These are phyloP conservation scores for Gobiocypris rarus DNA, from an alignment of 2,113 vertebrate genomes.

Conservation along the genomic window DNA sequence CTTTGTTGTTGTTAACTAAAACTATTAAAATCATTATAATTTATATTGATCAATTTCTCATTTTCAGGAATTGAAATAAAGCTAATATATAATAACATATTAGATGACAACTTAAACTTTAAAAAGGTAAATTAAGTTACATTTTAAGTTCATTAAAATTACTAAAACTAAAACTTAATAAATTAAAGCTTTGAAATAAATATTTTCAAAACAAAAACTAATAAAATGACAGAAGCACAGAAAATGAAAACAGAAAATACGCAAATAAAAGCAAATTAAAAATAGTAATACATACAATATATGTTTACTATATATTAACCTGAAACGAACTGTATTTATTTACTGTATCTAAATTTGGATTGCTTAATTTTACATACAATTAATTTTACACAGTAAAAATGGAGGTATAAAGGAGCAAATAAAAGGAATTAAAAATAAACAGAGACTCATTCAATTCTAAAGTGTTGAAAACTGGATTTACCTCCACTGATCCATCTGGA, in stretches of 20 bases:
- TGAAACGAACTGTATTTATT: neutral
- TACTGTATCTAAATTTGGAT: neutral
- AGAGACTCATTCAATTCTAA: neutral
- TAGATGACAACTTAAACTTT: no score
- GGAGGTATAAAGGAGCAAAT: neutral
- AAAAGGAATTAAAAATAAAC: neutral
- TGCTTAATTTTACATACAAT: neutral
- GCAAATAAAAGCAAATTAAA: neutral
- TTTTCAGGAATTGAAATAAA: no score
- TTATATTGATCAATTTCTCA: no score
- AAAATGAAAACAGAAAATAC: neutral
- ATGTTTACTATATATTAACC: no score
- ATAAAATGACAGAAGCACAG: neutral
- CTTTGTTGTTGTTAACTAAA: no score
- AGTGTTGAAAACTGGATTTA: slow-evolving; percentile 29
- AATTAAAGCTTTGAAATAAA: neutral
- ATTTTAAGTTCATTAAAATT: neutral
- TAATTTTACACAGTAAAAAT: neutral
- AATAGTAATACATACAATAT: no score
- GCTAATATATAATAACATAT: neutral
- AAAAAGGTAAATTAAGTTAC: neutral
- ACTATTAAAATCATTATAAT: no score
- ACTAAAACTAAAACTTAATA: neutral
- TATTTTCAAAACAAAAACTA: neutral
- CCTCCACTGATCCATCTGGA: slow-evolving; percentile 59